These are phyloP conservation scores for Pilophorus perplexus DNA, from an alignment of 2,888 invertebrate species.

Conservation along the genomic window DNA sequence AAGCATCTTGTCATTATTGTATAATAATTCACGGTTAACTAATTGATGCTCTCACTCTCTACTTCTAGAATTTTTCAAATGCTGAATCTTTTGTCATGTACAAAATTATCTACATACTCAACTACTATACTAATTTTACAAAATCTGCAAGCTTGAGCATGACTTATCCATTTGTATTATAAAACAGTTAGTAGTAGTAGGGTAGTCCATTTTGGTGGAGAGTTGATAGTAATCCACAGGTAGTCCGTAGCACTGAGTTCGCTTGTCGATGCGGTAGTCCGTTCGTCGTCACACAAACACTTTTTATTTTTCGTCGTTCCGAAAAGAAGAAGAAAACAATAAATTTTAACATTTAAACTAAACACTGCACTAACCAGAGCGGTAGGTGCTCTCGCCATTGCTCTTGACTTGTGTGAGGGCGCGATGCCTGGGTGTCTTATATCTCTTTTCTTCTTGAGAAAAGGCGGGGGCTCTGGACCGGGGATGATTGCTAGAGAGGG, in stretches of 20 bases:
- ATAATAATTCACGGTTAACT: too few relatives aligned
- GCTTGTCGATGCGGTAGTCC: slow-evolving; percentile 1
- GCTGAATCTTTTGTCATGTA: not conserved
- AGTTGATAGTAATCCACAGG: not conserved
- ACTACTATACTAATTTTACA: too few relatives aligned
- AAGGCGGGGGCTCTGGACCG: too few relatives aligned
- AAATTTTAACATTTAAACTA: not conserved
- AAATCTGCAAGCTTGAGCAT: too few relatives aligned
- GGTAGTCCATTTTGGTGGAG: not conserved
- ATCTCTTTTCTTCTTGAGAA: too few relatives aligned
- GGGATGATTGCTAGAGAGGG: too few relatives aligned
- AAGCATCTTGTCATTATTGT: too few relatives aligned
- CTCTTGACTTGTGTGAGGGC: slow-evolving; percentile 16
- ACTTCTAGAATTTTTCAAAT: too few relatives aligned
- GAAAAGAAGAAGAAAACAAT: too few relatives aligned
- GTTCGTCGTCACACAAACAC: slow-evolving; percentile 3
- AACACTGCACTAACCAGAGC: slow-evolving; percentile 27
- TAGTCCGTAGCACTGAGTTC: not conserved
- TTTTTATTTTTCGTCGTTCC: not conserved
- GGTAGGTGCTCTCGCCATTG: slow-evolving; percentile 22
- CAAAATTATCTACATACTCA: too few relatives aligned
- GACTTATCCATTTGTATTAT: not conserved
- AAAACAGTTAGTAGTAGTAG: not conserved
- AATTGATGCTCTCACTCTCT: too few relatives aligned
- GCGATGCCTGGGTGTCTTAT: too few relatives aligned